Evolutionary conservation across 2,888 invertebrate genomes (phyloP).

Genomic region (Synanthedon vespiformis): DNA sequence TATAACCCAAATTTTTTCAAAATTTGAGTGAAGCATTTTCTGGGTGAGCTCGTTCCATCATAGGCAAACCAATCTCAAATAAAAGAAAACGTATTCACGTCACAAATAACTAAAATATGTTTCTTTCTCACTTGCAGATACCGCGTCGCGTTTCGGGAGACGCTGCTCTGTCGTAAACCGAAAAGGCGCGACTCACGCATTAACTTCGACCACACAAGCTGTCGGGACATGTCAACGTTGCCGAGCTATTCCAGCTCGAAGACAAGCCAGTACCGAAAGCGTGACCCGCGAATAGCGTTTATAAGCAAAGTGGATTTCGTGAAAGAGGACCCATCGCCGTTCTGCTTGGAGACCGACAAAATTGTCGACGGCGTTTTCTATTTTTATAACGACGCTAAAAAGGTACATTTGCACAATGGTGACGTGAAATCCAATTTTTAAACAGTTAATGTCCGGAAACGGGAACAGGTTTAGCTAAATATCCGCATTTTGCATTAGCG

Average conservation of each 20-base stretch:
- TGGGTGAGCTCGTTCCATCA: too few relatives aligned
- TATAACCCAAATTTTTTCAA: too few relatives aligned
- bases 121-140: constrained; percentile 64
- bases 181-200: constrained; percentile 52
- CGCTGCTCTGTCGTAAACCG: constrained; percentile 71
- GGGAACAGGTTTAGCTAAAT: too few relatives aligned
- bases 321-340: constrained; percentile 38
- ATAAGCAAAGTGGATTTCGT: constrained; percentile 44
- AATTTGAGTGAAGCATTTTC: too few relatives aligned
- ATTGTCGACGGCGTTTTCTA: constrained; percentile 19
- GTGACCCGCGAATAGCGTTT: constrained; percentile 38
- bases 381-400: constrained; percentile 17
- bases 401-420: constrained; percentile 5
- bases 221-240: constrained; percentile 61
- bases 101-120: too few relatives aligned
- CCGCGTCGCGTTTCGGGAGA: constrained; percentile 81
- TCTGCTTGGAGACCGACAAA: constrained; percentile 22
- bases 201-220: constrained; percentile 64
- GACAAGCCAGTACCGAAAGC: constrained; percentile 22
- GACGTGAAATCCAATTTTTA: neutral
- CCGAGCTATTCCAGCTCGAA: constrained; percentile 24
- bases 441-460: too few relatives aligned
- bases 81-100: too few relatives aligned
- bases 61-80: too few relatives aligned
- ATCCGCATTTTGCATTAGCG: too few relatives aligned